Base-by-base conservation (phyloP, 2,888 invertebrate species). In the Cyaniris semiargus region DNA sequence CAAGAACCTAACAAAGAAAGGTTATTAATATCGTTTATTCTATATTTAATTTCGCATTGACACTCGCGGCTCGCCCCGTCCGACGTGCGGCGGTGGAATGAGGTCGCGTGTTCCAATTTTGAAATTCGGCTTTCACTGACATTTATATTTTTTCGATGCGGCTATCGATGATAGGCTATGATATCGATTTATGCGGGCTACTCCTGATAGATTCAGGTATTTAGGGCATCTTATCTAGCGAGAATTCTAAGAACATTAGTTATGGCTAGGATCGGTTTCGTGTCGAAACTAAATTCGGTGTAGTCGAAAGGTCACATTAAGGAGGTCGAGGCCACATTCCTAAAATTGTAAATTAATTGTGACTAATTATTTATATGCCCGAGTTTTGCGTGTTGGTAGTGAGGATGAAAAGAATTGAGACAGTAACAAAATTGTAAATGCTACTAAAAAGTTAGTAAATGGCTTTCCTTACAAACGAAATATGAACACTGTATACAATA, bases 91-190 rank as follows among this genome's bases (percentile, higher is more conserved):
- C 84, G 82, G 79, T 76, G 88, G 89, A 93, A 93, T 93, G 93
- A 88, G 93, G 93, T 89, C 92, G 88, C 81, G 82, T 85, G 90
- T 89, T 91, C 91, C 92, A 91, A 89, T 93, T 93, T 91, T 91
- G 90, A 90, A 91, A 89, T 90, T 88, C 88, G 86, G 90, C 91
- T 91, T 93, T 92, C 91, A 89, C 91, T 90, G 81, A 78, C 80
- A 79, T 80, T 83, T 81, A 78, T 81, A 80, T 81, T 80, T 80
- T 80, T 81, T 78, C 76, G 31, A 76, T 77, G 38, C 76, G 74
- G 75, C 58, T 71, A 79, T 76, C 75, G 48, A 76, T 31, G 31
- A 66, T 66, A 53, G 53, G 53, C 18, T 53, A 18, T 53, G 53
- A 53, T 53, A 53, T 60, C 21, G 58, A 60, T 60, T 58, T 58